Evolutionary conservation across 2,113 vertebrate genomes (phyloP).

Genomic region (Prunella himalayana): DNA sequence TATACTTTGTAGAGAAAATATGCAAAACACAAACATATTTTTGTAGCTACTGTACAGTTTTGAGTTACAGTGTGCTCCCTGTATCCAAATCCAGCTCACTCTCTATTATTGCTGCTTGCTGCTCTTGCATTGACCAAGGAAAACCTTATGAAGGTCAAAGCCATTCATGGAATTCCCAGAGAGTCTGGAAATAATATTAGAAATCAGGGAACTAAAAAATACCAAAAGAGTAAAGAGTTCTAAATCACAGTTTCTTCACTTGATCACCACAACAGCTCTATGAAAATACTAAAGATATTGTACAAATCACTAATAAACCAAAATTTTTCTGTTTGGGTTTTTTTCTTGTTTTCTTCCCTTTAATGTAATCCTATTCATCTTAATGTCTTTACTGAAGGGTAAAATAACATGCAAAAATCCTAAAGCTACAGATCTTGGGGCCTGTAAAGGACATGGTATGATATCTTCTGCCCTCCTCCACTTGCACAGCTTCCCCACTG

Average conservation of each 20-base stretch:
- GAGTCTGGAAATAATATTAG: neutral
- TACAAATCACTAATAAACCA: neutral
- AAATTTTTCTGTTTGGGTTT: accelerated
- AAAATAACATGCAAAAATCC: neutral
- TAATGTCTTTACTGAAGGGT: accelerated
- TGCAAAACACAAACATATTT: neutral
- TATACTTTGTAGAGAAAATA: neutral
- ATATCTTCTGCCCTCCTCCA: neutral
- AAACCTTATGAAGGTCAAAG: neutral
- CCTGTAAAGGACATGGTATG: accelerated
- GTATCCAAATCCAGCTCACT: neutral
- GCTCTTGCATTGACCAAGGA: neutral
- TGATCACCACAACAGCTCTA: neutral
- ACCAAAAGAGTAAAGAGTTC: neutral
- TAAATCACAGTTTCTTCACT: neutral
- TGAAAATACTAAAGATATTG: neutral
- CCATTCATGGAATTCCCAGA: neutral
- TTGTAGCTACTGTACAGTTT: neutral
- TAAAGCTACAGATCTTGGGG: neutral
- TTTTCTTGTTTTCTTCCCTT: neutral
- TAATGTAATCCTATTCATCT: neutral
- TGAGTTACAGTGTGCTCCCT: neutral
- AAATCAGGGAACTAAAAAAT: neutral
- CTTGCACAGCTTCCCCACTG: neutral
- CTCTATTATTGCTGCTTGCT: neutral